Evolutionary conservation across 1,140 invertebrate genomes (phyloP).

Genomic region (Drosophila athabasca): DNA sequence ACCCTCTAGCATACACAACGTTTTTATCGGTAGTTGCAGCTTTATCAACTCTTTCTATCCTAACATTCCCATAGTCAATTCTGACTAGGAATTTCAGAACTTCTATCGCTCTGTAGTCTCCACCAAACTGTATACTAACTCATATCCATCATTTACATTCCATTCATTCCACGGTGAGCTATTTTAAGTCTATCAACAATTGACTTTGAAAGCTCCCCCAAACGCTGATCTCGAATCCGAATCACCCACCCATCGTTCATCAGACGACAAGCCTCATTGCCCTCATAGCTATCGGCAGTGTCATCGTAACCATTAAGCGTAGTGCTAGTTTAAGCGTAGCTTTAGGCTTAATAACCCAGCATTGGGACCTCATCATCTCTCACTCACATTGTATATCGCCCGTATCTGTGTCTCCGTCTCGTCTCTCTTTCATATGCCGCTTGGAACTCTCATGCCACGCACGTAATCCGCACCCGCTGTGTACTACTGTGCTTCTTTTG

Average conservation of each 20-base stretch:
- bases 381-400: slow-evolving; percentile 53
- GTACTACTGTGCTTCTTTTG: slow-evolving; percentile 43
- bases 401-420: slow-evolving; percentile 28
- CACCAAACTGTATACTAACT: no score
- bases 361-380: slow-evolving; percentile 25
- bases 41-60: no score
- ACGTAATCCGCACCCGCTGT: slow-evolving; percentile 1
- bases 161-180: no score
- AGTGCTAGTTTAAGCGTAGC: slow-evolving; percentile 12
- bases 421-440: slow-evolving; percentile 70
- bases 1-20: no score
- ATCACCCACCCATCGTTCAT: slow-evolving; percentile 3
- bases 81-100: no score
- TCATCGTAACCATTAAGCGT: slow-evolving; percentile 59
- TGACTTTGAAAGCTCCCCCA: no score
- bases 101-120: no score
- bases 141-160: no score
- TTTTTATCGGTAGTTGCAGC: no score
- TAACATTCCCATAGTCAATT: no score
- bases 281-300: slow-evolving; percentile 48
- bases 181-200: no score
- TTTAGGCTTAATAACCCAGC: slow-evolving; percentile 31
- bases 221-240: no score
- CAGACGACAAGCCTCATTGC: slow-evolving; percentile 56
- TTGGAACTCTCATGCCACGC: slow-evolving; percentile 61